Evolutionary conservation across 2,888 invertebrate genomes (phyloP), one percentile per base, ranked within the genome.

Genomic region (Parnassius apollo): DNA sequence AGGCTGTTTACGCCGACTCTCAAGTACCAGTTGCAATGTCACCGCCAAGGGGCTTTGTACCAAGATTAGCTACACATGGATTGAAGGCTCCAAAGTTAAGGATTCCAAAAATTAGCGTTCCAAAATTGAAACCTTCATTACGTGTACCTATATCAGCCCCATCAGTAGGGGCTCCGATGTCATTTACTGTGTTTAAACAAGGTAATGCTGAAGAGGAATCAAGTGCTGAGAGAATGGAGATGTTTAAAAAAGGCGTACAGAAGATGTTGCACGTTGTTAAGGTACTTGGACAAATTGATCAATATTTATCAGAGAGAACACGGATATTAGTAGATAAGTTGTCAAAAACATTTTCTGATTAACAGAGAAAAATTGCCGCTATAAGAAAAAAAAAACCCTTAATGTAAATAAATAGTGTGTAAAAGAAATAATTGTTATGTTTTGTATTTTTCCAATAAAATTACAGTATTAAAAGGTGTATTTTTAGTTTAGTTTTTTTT

Each of bases 191-290:
- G 1, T 69, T 80, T 10, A 81, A 78, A 25, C 25, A 25, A 65
- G 76, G 75, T 61, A 59, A 68, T 2, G 66, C 69, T 9, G 78
- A 81, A 62, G 84, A 85, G 61, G 84, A 84, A 58, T 78, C 86
- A 2, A 90, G 90, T 65, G 88, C 83, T 1, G 91, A 91, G 65
- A 76, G 75, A 62, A 83, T 91, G 84, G 88, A 88, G 64, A 83
- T 76, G 55, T 86, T 91, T 63, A 90, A 89, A 69, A 91, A 88
- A 67, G 89, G 86, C 0, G 80, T 91, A 0, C 85, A 88, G 69
- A 90, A 88, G 70, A 81, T 91, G 85, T 67, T 91, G 4, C 84
- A 87, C 49, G 79, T 89, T 1, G 90, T 91, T 1, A 91, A 88
- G 72, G 86, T 91, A 13, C 69, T 91, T 35, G 86, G 88, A 0